Base-by-base conservation (phyloP, 2,888 invertebrate species). In the Tinea pellionella region DNA sequence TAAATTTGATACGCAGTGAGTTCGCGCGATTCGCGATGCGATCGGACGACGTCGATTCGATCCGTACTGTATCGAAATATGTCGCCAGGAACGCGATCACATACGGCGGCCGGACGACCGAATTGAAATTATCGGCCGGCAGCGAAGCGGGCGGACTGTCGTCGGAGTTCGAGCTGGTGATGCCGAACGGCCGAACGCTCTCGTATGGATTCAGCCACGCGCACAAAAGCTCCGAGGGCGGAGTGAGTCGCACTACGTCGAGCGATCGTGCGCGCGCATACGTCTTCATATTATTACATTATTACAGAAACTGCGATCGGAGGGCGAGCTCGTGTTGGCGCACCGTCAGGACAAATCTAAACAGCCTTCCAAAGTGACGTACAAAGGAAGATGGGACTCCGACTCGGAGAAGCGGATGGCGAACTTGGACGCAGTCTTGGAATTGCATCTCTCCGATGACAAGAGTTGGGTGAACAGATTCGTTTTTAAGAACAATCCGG, bases 1-100 rank as follows among this genome's bases (percentile, higher is more conserved):
- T 7, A 78, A 86, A 0, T 47, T 93, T 0, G 90, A 91, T 19
- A 90, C 93, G 0, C 93, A 92, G 90, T 90, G 74, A 79, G 89
- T 79, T 18, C 59, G 15, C 32, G 24, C 24, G 3, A 41, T n/a
- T n/a, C n/a, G n/a, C n/a, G n/a, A n/a, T n/a, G n/a, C n/a, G n/a
- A n/a, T n/a, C n/a, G n/a, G n/a, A n/a, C n/a, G 16, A 47, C 59
- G 47, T 11, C 59, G n/a, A 37, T 19, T 24, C 3, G 24, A 24
- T 24, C 6, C 3, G 6, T 24, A 41, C 57, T 15, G 18, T 6
- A 63, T 13, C 56, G 18, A n/a, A 16, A 6, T 24, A 11, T 53
- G n/a, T 42, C 62, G 67, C 66, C 12, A 89, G 89, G 70, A 89
- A 89, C 71, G 82, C 82, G 42, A 62, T 89, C 12, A 75, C 75